Evolutionary conservation across 2,888 invertebrate genomes (phyloP).

Genomic region (Hymenopus coronatus): DNA sequence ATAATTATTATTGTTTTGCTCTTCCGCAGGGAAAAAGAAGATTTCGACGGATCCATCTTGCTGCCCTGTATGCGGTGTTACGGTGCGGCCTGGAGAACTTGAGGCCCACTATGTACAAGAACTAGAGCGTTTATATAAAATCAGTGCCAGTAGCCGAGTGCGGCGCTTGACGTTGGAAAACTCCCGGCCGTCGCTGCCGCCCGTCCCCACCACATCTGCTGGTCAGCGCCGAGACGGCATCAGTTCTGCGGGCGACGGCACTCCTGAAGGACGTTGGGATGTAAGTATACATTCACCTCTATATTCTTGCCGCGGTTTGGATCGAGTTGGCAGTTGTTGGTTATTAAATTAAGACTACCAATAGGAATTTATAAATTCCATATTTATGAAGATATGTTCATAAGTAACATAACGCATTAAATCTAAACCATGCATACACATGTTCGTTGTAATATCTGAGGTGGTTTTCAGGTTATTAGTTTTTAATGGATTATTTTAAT

Average conservation of each 20-base stretch:
- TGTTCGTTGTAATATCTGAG: no score
- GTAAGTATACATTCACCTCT: constrained; percentile 43
- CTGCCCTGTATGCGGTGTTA: constrained; percentile 87
- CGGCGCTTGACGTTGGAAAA: constrained; percentile 17
- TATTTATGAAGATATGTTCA: no score
- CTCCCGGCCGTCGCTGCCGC: background rate
- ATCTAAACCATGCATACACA: no score
- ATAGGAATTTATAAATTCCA: no score
- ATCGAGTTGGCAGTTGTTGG: no score
- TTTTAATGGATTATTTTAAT: no score
- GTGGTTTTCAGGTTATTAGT: no score
- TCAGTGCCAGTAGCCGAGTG: constrained; percentile 38
- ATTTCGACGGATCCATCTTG: constrained; percentile 66
- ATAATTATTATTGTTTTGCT: background rate
- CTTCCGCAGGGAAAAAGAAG: constrained; percentile 51
- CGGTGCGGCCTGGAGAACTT: constrained; percentile 77
- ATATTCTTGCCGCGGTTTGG: background rate
- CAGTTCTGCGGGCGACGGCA: constrained; percentile 46
- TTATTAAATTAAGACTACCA: no score
- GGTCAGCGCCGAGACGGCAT: constrained; percentile 48
- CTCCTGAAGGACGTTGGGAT: constrained; percentile 65
- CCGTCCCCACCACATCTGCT: constrained; percentile 31
- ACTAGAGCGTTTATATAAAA: constrained; percentile 66
- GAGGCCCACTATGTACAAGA: constrained; percentile 79
- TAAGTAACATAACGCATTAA: no score